A percentile compares a stretch with the other conserved stretches of the same genome.
Conservation (phyloP, 37 sponge, comb jelly and placozoan species). For the Halichondria panicea region DNA sequence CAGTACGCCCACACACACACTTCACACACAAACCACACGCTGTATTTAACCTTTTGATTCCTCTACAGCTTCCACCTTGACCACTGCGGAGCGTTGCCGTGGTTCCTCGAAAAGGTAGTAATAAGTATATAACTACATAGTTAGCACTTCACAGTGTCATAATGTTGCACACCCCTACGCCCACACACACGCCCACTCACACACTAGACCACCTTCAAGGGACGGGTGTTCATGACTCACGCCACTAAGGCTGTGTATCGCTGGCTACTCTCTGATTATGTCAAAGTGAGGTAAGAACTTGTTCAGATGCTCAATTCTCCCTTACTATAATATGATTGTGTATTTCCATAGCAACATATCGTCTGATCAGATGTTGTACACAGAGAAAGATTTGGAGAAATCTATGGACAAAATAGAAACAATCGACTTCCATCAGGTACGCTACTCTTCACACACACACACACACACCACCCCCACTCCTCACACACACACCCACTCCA, state of each 20-base stretch:
- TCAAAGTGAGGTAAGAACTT: conserved; percentile 96
- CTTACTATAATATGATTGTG: not conserved
- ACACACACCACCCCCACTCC: not conserved
- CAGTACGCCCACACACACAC: conserved; percentile 63
- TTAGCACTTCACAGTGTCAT: too few species aligned
- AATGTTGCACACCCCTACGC: too few species aligned
- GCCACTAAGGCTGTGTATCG: conserved; percentile 98
- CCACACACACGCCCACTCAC: too few species aligned
- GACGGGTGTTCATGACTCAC: conserved; percentile 98
- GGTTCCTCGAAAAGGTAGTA: conserved; percentile 96
- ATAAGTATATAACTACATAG: too few species aligned
- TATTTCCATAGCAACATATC: conserved; percentile 80
- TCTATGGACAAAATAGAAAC: conserved; percentile 96
- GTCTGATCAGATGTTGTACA: conserved; percentile 91
- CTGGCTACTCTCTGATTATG: conserved; percentile 98
- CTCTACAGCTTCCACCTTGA: conserved; percentile 91
- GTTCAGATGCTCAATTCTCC: too few species aligned
- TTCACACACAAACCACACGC: not conserved
- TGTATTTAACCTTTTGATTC: not conserved
- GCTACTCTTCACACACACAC: not conserved
- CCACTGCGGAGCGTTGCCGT: conserved; percentile 98
- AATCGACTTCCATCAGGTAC: conserved; percentile 93
- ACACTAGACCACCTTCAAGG: conserved; percentile 92
- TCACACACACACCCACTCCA: not conserved
- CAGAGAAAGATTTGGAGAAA: conserved; percentile 96